These are phyloP conservation scores for Aleadryas rufinucha DNA, from an alignment of 2,113 vertebrate species.

Conservation along the genomic window DNA sequence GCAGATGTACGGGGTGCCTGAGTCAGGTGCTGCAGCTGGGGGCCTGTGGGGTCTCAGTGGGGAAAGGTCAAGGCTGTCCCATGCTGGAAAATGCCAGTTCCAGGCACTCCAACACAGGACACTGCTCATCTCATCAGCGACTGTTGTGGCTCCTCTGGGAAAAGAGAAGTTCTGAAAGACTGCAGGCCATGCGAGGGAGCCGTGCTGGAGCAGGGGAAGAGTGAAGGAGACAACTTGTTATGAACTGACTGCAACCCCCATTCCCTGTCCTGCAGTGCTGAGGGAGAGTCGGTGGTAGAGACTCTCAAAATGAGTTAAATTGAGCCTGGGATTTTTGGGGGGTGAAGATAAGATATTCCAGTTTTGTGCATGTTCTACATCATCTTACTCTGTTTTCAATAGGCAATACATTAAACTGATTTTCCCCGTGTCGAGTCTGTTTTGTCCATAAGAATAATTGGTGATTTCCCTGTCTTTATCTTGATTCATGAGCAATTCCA, in stretches of 20 bases:
- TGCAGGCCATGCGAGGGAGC: neutral
- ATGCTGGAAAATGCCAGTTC: neutral
- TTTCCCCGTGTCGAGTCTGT: neutral
- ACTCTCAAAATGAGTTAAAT: neutral
- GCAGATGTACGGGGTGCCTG: accelerated
- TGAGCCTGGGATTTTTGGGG: neutral
- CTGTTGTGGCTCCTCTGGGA: neutral
- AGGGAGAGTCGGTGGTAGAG: neutral
- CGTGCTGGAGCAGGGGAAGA: neutral
- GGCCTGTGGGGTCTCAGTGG: neutral
- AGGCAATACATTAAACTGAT: neutral
- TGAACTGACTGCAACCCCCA: neutral
- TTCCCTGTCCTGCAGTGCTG: neutral
- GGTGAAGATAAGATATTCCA: neutral
- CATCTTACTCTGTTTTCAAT: neutral
- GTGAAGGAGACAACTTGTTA: neutral
- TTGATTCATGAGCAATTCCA: neutral
- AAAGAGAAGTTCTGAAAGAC: neutral
- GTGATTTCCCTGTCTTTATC: neutral
- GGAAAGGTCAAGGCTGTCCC: neutral
- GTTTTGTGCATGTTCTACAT: neutral
- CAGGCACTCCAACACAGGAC: accelerated
- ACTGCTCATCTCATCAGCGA: accelerated
- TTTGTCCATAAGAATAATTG: neutral
- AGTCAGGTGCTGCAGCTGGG: neutral